Evolutionary conservation across 2,113 vertebrate genomes (phyloP), one percentile per base, ranked within the genome.

Genomic region (Anolis carolinensis): DNA sequence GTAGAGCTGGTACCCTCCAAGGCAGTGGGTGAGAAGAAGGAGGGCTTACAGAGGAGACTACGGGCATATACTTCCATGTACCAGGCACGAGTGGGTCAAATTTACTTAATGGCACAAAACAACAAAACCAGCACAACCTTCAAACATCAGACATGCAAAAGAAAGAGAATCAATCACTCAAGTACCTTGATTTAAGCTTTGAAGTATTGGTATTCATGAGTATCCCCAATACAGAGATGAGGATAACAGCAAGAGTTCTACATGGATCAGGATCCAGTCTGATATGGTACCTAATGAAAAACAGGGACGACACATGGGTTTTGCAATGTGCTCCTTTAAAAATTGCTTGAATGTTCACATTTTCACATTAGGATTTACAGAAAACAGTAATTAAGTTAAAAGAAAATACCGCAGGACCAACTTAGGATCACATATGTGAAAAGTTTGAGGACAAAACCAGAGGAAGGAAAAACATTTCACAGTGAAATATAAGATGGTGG

Each of bases 251-350:
- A 93, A 97, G 94, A 81, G 94, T 95, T 96, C 98, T 98, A 78
- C 96, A 98, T 0, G 98, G 98, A 93, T 99, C 98, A 80, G 97
- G 98, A 91, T 97, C 96, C 93, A 99, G 93, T 91, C 94, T 97
- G 90, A 97, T 84, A 77, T 77, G 96, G 90, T 98, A 98, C 94
- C 98, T 99, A 93, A 62, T 88, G 88, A 86, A 89, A 76, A 90
- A 59, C 83, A 20, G 79, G 36, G 27, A 68, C 2, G 68, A 48
- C 5, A 86, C 25, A 72, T 52, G 0, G 8, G 62, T 48, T 27
- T 21, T 48, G 52, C 76, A 89, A 14, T 23, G 50, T 72, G 80
- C 90, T 89, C 82, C 34, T 0, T 86, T 10, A 0, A 27, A 0
- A 34, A 14, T 30, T 50, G 92, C 39, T 27, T n/a, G n/a, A n/a